phyloP scores from a whole-genome alignment of 2,888 invertebrate genomes.

The Papilio elwesi region DNA sequence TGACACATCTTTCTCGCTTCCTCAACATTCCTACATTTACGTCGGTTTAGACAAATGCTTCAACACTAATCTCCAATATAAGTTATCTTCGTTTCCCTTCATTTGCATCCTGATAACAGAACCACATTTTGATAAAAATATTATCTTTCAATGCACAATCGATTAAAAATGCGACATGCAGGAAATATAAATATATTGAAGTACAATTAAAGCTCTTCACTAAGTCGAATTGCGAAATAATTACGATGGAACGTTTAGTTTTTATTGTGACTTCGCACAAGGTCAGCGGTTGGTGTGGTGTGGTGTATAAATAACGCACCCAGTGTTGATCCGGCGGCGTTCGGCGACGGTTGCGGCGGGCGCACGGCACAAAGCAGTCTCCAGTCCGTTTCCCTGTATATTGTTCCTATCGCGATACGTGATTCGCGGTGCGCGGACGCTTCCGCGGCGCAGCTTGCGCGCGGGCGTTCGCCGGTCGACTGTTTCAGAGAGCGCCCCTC shows the following conservation, averaged over 20 bases:
- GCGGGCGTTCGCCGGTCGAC: constrained; percentile 73
- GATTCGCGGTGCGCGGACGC: constrained; percentile 58
- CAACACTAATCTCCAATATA: not conserved
- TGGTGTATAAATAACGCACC: constrained; percentile 72
- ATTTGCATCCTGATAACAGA: not conserved
- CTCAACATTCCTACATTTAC: not conserved
- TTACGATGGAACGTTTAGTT: constrained; percentile 14
- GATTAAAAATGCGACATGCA: not conserved
- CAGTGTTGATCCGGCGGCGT: constrained; percentile 61
- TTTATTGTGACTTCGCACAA: constrained; percentile 50
- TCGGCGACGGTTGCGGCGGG: constrained; percentile 55
- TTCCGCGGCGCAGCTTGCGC: constrained; percentile 67
- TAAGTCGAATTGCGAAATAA: constrained; percentile 6
- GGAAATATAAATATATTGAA: not conserved
- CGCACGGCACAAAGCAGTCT: constrained; percentile 50
- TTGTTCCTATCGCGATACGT: constrained; percentile 38
- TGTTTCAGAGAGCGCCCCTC: constrained; percentile 57
- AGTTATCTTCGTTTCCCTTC: not conserved
- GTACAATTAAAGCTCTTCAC: constrained; percentile 1
- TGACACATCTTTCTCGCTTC: not conserved
- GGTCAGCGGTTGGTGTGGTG: constrained; percentile 59
- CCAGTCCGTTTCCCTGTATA: constrained; percentile 43
- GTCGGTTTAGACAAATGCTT: not conserved
- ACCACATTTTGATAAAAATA: not conserved
- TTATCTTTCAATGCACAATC: not conserved